Percentiles rank a stretch among this genome's conserved stretches.
Conservation (phyloP, 2,888 invertebrate species). For the Alloscopus bannaensis region DNA sequence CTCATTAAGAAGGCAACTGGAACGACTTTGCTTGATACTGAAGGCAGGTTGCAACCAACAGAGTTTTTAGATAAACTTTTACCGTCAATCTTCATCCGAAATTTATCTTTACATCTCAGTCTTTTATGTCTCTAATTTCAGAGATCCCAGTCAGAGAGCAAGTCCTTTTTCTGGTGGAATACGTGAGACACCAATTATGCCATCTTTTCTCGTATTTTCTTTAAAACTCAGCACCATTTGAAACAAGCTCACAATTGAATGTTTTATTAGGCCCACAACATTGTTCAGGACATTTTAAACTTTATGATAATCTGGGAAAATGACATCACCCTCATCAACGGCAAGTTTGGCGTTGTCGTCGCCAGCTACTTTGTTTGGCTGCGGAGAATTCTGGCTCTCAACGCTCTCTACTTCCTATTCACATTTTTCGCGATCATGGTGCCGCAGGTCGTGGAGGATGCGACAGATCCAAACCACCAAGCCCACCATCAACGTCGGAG, state of each 20-base stretch:
- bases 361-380: constrained; percentile 55
- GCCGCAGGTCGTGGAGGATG: constrained; percentile 24
- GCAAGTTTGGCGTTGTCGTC: constrained; percentile 27
- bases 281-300: constrained; percentile 15
- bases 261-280: constrained; percentile 12
- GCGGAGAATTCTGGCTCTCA: constrained; percentile 22
- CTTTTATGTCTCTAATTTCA: constrained; percentile 12
- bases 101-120: not conserved
- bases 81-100: not conserved
- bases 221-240: too few relatives aligned
- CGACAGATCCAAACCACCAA: not conserved
- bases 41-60: constrained; percentile 10
- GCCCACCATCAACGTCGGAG: not conserved
- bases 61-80: not conserved
- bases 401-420: constrained; percentile 15
- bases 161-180: constrained; percentile 22
- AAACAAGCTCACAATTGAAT: too few relatives aligned
- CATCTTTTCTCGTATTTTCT: too few relatives aligned
- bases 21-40: constrained; percentile 32
- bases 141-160: constrained; percentile 41
- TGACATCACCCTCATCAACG: constrained; percentile 44
- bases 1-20: constrained; percentile 42
- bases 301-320: constrained; percentile 32
- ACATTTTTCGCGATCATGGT: constrained; percentile 15
- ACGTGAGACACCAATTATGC: constrained; percentile 8